A percentile compares a stretch with the other conserved stretches of the same genome.
phyloP scores from a whole-genome alignment of 1,140 invertebrate genomes.

The Zaprionus kolodkinae region DNA sequence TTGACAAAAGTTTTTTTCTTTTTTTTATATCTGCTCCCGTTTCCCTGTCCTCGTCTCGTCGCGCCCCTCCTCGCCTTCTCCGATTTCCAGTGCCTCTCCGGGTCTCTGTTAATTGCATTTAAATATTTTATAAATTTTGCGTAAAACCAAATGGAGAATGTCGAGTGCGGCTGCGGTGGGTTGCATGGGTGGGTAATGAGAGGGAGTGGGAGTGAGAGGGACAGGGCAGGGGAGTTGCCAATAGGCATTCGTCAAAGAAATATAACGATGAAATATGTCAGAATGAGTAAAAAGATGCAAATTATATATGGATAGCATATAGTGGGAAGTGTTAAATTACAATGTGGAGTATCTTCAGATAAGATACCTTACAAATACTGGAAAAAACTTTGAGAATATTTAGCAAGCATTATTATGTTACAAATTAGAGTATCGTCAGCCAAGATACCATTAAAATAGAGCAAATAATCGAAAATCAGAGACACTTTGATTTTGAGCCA shows the following conservation, averaged over 20 bases:
- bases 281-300: background rate
- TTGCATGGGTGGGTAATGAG: background rate
- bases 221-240: background rate
- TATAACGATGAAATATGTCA: background rate
- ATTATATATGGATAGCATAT: background rate
- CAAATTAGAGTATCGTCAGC: too few relatives aligned
- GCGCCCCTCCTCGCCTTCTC: slow-evolving; percentile 17
- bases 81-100: slow-evolving; percentile 40
- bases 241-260: background rate
- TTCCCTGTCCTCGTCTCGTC: too few relatives aligned
- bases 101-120: slow-evolving; percentile 65
- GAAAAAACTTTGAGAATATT: too few relatives aligned
- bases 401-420: too few relatives aligned
- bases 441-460: too few relatives aligned
- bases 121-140: slow-evolving; percentile 67
- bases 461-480: too few relatives aligned
- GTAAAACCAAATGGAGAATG: slow-evolving; percentile 42
- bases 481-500: too few relatives aligned
- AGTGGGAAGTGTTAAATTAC: too few relatives aligned
- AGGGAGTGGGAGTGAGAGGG: background rate
- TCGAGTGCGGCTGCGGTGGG: background rate
- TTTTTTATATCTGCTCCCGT: background rate
- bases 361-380: too few relatives aligned
- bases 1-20: slow-evolving; percentile 72
- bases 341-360: too few relatives aligned